Evolutionary conservation across 2,888 invertebrate genomes (phyloP).

Genomic region (Mythimna albipuncta): DNA sequence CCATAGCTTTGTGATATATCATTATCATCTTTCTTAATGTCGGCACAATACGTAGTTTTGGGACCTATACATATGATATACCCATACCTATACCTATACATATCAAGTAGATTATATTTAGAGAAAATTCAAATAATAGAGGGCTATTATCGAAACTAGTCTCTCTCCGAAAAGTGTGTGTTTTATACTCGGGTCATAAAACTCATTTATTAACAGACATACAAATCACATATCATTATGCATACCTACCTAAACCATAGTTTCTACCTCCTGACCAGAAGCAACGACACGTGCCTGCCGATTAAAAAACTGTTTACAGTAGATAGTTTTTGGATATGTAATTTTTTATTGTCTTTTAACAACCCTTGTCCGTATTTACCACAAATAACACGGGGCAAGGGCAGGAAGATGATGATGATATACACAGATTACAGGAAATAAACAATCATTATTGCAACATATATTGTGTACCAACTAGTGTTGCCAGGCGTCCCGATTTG

Average conservation of each 20-base stretch:
- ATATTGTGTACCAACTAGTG: too few relatives aligned
- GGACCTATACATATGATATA: not conserved
- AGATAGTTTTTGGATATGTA: not conserved
- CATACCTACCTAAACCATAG: not conserved
- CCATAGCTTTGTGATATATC: too few relatives aligned
- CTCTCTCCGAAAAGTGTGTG: not conserved
- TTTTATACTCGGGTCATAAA: not conserved
- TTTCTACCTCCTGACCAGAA: not conserved
- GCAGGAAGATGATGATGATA: too few relatives aligned
- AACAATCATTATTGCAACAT: too few relatives aligned
- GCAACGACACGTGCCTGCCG: not conserved
- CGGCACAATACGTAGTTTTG: too few relatives aligned
- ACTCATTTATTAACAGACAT: not conserved
- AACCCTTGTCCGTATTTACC: too few relatives aligned
- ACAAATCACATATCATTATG: constrained; percentile 13
- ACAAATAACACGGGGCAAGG: not conserved
- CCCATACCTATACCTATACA: too few relatives aligned
- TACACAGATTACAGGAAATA: too few relatives aligned
- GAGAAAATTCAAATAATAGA: constrained; percentile 14
- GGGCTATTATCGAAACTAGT: not conserved
- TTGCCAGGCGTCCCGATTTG: too few relatives aligned
- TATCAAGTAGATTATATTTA: not conserved
- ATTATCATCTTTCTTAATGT: too few relatives aligned
- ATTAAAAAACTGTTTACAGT: not conserved
- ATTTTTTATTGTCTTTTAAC: too few relatives aligned